Base-by-base conservation (phyloP, 1,140 invertebrate genomes). In the Zaprionus ornatus region DNA sequence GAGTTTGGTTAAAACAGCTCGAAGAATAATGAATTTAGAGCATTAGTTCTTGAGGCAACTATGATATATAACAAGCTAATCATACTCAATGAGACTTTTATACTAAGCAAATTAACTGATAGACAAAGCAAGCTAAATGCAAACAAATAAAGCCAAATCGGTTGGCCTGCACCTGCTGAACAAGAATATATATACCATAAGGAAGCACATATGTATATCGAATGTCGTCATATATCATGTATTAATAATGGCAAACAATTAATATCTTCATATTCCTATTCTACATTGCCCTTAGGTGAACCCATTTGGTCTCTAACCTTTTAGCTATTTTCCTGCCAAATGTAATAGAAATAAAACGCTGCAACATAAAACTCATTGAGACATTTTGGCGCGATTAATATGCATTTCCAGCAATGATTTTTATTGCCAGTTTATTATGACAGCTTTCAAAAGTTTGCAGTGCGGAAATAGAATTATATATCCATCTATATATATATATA, bases 391-490 rank as follows among this genome's bases (percentile, higher is more conserved):
- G 40, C 45, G 19, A 50, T 23, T 50, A 50, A 50, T 50, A 50
- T 23, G 45, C 45, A 21, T 50, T 50, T 50, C 45, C 45, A 50
- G 21, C 45, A 50, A 35, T 59, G 56, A 35, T 59, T 32, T 35
- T 59, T 32, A 59, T 37, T 59, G 29, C 27, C 19, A 21, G 37
- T 45, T 63, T 70, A 52, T 65, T 73, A 59, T 61, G 56, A 73
- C 56, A 60, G 71, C 52, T 45, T 42, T 45, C 15, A 67, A 45
- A 48, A 57, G 10, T 56, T 66, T 52, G 21, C 50, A 52, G 19
- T 4, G 25, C 23, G 19, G 19, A 52, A 23, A 52, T 52, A 52
- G 19, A 23, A 23, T 23, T 52, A 52, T 52, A 48, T 19, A 48
- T 48, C 17, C 7, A 45, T 17, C 13, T 45, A 19, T 5, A 52